These are phyloP conservation scores for Poecilia picta DNA, from an alignment of 2,797 vertebrate species.

Conservation along the genomic window DNA sequence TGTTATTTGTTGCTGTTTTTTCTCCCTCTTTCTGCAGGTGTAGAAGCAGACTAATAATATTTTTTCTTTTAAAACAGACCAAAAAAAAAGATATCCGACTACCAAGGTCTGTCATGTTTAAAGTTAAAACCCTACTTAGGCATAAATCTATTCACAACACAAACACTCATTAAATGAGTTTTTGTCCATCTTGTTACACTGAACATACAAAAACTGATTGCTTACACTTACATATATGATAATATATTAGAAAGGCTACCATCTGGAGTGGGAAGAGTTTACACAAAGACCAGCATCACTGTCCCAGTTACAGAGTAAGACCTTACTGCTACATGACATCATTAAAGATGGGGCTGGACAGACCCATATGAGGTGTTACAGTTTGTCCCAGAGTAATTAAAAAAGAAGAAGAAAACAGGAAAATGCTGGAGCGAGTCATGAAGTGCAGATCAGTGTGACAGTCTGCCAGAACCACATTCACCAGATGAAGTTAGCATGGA, in stretches of 20 bases:
- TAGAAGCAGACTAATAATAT: no score
- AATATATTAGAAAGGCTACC: conserved; percentile 1
- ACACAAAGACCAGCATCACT: conserved; percentile 33
- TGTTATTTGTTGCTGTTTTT: no score
- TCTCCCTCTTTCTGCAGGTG: no score
- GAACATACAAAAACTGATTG: not conserved
- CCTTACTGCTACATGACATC: conserved; percentile 50
- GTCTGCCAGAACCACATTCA: conserved; percentile 36
- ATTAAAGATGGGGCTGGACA: conserved; percentile 42
- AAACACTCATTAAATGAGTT: no score
- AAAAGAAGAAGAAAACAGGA: conserved; percentile 20
- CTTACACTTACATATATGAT: not conserved
- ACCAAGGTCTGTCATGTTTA: no score
- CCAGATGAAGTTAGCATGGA: conserved; percentile 56
- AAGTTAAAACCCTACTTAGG: no score
- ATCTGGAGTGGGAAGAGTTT: conserved; percentile 8
- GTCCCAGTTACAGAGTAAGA: conserved; percentile 33
- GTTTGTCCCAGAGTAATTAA: conserved; percentile 64
- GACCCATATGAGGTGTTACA: conserved; percentile 61
- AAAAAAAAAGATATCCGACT: no score
- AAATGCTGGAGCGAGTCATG: conserved; percentile 62
- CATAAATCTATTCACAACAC: no score
- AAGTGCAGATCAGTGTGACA: conserved; percentile 55
- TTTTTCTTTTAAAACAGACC: no score
- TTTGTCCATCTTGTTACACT: not conserved